phyloP scores from a whole-genome alignment of 2,888 invertebrate genomes.

The Apodemia hepburni region DNA sequence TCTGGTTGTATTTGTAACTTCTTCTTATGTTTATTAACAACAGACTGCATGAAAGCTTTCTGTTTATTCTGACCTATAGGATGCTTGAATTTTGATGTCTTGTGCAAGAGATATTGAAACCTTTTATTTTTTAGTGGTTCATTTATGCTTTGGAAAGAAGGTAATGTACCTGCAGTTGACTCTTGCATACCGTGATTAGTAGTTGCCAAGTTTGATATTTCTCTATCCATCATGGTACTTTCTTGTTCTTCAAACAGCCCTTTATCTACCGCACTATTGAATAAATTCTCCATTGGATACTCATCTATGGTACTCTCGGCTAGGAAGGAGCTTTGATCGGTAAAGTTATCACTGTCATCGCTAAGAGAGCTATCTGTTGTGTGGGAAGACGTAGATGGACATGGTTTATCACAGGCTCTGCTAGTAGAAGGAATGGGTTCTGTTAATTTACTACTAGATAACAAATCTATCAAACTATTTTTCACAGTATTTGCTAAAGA shows the following conservation, averaged over 20 bases:
- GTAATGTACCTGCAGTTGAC: slow-evolving; percentile 55
- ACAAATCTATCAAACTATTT: slow-evolving; percentile 66
- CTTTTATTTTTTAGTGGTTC: slow-evolving; percentile 73
- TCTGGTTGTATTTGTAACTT: slow-evolving; percentile 63
- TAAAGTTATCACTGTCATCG: slow-evolving; percentile 69
- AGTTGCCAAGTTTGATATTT: slow-evolving; percentile 72
- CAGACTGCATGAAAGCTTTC: slow-evolving; percentile 74
- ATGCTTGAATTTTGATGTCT: slow-evolving; percentile 74
- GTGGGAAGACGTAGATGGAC: slow-evolving; percentile 47
- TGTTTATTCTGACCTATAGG: slow-evolving; percentile 73
- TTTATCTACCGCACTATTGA: slow-evolving; percentile 73
- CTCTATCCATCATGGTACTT: slow-evolving; percentile 71
- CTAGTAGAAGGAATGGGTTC: slow-evolving; percentile 58
- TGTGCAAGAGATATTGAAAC: slow-evolving; percentile 73
- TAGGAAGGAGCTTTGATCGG: slow-evolving; percentile 72
- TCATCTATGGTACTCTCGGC: slow-evolving; percentile 73
- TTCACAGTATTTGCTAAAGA: slow-evolving; percentile 58
- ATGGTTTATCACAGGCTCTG: slow-evolving; percentile 52
- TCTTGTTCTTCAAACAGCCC: slow-evolving; percentile 71
- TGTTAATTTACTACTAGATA: slow-evolving; percentile 57
- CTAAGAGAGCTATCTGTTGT: slow-evolving; percentile 67
- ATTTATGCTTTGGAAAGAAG: slow-evolving; percentile 69
- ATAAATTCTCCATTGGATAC: slow-evolving; percentile 74
- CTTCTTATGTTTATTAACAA: slow-evolving; percentile 75
- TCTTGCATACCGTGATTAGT: slow-evolving; percentile 68